Percentiles rank a stretch among this genome's conserved stretches.
Conservation (phyloP, 2,113 vertebrate species). For the Ameiurus melas region DNA sequence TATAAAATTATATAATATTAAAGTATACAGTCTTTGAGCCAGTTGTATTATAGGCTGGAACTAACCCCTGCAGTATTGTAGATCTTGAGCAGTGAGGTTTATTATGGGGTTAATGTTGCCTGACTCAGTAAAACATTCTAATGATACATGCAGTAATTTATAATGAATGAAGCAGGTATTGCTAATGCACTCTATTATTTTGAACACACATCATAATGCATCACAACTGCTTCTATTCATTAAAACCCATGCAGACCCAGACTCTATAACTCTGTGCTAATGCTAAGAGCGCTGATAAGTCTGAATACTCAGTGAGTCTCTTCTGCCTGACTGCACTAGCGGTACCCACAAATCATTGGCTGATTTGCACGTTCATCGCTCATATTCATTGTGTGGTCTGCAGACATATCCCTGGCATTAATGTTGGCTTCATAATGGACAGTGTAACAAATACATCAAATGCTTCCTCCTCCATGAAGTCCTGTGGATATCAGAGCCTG, state of each 20-base stretch:
- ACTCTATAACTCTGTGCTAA: neutral
- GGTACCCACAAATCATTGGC: conserved; percentile 46
- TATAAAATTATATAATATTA: no score
- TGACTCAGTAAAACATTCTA: neutral
- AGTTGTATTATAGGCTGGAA: neutral
- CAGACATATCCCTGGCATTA: conserved; percentile 45
- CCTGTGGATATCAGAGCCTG: conserved; percentile 56
- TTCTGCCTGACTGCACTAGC: neutral
- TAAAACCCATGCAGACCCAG: neutral
- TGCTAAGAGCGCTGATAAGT: conserved; percentile 3
- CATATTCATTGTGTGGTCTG: conserved; percentile 41
- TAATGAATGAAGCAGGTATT: conserved; percentile 13
- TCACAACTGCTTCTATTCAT: conserved; percentile 4
- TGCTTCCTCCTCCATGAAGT: conserved; percentile 31
- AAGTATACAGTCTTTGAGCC: neutral
- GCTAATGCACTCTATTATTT: conserved; percentile 21
- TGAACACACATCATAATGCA: neutral
- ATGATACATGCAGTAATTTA: conserved; percentile 1
- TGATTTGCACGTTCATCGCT: conserved; percentile 50
- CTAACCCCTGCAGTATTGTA: neutral
- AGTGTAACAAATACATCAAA: conserved; percentile 53
- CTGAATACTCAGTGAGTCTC: conserved; percentile 20
- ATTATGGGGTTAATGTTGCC: conserved; percentile 11
- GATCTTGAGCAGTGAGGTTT: neutral
- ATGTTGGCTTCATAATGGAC: conserved; percentile 54